phyloP scores from a whole-genome alignment of 2,113 vertebrate genomes.

The Gobiocypris rarus region DNA sequence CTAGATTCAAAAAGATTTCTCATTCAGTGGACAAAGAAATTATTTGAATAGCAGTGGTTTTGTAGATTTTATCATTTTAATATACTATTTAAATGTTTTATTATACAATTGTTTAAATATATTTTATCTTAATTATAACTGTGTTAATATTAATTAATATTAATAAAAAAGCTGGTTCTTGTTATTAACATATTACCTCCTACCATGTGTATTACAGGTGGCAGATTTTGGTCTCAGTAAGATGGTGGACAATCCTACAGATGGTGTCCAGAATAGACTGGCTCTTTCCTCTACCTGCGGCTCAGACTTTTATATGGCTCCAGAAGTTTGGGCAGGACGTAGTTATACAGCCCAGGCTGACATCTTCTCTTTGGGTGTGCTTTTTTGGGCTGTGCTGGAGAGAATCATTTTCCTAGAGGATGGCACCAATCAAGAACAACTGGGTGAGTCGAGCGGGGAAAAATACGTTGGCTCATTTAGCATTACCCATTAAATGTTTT shows the following conservation, averaged over 20 bases:
- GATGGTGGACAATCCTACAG: conserved; percentile 79
- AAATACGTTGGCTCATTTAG: conserved; percentile 12
- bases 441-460: conserved; percentile 76
- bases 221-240: conserved; percentile 97
- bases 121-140: background rate
- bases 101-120: background rate
- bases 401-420: conserved; percentile 93
- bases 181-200: background rate
- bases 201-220: conserved; percentile 70
- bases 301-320: conserved; percentile 98
- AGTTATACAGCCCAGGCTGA: conserved; percentile 95
- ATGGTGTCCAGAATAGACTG: conserved; percentile 80
- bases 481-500: background rate
- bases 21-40: background rate
- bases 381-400: conserved; percentile 98
- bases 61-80: background rate
- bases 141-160: background rate
- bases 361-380: conserved; percentile 96
- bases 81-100: background rate
- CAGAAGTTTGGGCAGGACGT: conserved; percentile 95
- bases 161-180: background rate
- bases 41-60: background rate
- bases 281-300: conserved; percentile 94
- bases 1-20: background rate
- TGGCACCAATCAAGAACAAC: conserved; percentile 88